Evolutionary conservation across 2,113 vertebrate species (phyloP).

Genomic region (Tragelaphus buxtoni): DNA sequence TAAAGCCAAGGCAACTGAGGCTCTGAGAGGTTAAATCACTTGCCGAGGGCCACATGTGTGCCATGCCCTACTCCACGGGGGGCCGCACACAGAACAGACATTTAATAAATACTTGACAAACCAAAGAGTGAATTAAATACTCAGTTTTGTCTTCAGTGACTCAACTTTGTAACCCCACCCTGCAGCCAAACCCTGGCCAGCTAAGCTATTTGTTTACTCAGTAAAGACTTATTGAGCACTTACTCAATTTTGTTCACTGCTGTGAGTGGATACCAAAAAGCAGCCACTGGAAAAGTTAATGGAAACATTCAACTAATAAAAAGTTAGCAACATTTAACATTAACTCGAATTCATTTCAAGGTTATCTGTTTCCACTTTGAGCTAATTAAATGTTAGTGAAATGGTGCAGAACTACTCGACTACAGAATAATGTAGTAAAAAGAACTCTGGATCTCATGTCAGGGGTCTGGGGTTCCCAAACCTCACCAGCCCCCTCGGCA

Average conservation of each 20-base stretch:
- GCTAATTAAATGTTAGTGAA: constrained; percentile 70
- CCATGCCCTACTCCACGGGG: not conserved
- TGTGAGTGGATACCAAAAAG: constrained; percentile 23
- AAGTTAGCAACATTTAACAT: constrained; percentile 68
- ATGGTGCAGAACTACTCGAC: constrained; percentile 63
- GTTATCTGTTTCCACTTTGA: constrained; percentile 68
- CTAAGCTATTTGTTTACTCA: constrained; percentile 47
- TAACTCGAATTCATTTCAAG: constrained; percentile 71
- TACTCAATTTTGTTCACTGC: constrained; percentile 39
- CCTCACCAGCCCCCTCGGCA: not conserved
- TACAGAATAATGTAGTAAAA: constrained; percentile 43
- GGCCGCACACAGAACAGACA: accelerated
- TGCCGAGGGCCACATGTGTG: not conserved
- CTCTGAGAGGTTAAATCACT: constrained; percentile 36
- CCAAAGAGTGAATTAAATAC: constrained; percentile 28
- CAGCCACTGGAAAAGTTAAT: constrained; percentile 65
- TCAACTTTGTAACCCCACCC: constrained; percentile 42
- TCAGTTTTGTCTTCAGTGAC: constrained; percentile 32
- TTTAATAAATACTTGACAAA: constrained; percentile 41
- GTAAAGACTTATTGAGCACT: constrained; percentile 52
- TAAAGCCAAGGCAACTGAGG: constrained; percentile 37
- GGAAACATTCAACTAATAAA: constrained; percentile 67
- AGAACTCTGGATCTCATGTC: not conserved
- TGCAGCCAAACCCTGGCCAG: constrained; percentile 40
- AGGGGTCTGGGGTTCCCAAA: constrained; percentile 33